Conservation (phyloP, 2,797 vertebrate genomes). For the Lagocephalus sceleratus region DNA sequence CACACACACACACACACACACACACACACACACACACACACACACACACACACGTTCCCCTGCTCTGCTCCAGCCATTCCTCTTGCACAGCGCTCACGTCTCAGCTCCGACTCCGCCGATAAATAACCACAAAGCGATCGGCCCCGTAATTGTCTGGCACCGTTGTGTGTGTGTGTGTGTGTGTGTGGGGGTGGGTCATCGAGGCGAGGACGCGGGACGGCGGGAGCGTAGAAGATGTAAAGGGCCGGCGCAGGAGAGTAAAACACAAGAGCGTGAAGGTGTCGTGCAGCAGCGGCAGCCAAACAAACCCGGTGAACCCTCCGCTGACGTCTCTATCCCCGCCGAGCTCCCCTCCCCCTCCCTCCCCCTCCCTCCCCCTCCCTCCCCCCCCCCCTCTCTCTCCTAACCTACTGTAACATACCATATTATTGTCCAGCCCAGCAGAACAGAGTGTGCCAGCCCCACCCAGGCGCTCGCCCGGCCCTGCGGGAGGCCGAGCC, state of each 20-base stretch:
- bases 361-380: neutral
- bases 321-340: conserved; percentile 26
- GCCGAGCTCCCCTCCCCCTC: conserved; percentile 26
- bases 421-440: conserved; percentile 19
- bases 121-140: conserved; percentile 48
- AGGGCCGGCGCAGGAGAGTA: conserved; percentile 17
- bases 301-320: conserved; percentile 56
- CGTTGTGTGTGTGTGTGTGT: too few relatives aligned
- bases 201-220: conserved; percentile 29
- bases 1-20: conserved; percentile 8
- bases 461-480: conserved; percentile 21
- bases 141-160: conserved; percentile 47
- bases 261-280: conserved; percentile 31
- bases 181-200: conserved; percentile 37
- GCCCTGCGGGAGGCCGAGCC: conserved; percentile 48
- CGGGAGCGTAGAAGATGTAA: conserved; percentile 26
- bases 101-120: conserved; percentile 34
- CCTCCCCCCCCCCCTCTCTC: conserved; percentile 14
- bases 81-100: conserved; percentile 47
- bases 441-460: conserved; percentile 16
- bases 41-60: conserved; percentile 45
- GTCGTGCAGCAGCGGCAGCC: conserved; percentile 32
- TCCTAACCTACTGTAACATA: conserved; percentile 32
- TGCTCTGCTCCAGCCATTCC: conserved; percentile 50
- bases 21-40: conserved; percentile 13